These are phyloP conservation scores for Eidolon helvum DNA, from an alignment of 2,113 vertebrate species.

Conservation along the genomic window DNA sequence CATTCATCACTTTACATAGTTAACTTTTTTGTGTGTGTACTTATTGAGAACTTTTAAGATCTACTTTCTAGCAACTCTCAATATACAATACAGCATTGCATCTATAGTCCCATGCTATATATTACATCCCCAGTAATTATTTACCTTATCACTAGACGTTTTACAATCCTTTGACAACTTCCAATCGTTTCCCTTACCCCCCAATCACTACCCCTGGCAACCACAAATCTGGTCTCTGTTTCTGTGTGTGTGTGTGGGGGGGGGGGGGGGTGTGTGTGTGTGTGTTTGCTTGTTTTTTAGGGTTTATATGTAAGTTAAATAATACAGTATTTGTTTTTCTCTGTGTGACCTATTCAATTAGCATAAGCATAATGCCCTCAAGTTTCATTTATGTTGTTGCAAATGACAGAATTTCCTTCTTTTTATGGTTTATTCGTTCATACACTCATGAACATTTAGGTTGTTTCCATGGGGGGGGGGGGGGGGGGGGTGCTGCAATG, in stretches of 20 bases:
- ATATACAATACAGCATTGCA: background rate
- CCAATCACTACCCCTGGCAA: accelerated
- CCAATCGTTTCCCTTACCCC: background rate
- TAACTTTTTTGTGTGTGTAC: background rate
- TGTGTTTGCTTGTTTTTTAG: background rate
- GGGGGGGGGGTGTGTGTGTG: too few species aligned
- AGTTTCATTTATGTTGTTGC: background rate
- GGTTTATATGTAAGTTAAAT: background rate
- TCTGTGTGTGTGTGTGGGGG: background rate
- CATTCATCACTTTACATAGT: background rate
- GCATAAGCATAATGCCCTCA: background rate
- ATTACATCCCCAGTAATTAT: background rate
- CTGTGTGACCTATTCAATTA: background rate
- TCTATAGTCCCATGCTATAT: background rate
- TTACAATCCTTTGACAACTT: background rate
- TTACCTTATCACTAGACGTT: background rate
- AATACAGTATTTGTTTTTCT: background rate
- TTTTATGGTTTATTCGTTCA: background rate
- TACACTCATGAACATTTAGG: background rate
- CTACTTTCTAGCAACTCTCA: background rate
- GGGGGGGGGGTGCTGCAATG: too few species aligned
- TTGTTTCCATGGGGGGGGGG: background rate
- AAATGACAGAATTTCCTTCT: background rate
- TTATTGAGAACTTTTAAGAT: background rate
- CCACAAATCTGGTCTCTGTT: background rate